Conservation (phyloP, 2,888 invertebrate species). For the Anarsia innoxiella region DNA sequence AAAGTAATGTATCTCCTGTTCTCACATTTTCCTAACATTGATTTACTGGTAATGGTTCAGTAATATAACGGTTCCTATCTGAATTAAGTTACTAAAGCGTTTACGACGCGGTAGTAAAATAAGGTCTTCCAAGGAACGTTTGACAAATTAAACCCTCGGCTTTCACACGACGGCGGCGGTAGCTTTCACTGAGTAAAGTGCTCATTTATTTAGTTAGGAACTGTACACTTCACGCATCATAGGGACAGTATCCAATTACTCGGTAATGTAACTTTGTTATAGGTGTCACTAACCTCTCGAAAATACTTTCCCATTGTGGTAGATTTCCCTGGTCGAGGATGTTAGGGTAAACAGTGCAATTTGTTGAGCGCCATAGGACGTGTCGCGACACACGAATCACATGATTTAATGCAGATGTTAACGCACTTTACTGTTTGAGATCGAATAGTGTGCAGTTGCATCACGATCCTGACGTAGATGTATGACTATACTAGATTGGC, state of each 20-base stretch:
- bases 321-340: too few species aligned
- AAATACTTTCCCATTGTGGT: too few species aligned
- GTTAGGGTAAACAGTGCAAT: too few species aligned
- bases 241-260: conserved; percentile 16
- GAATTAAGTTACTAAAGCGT: conserved; percentile 15
- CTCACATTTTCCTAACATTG: not conserved
- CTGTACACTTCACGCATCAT: conserved; percentile 9
- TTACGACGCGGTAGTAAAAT: conserved; percentile 19
- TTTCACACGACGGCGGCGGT: conserved; percentile 30
- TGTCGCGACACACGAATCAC: too few species aligned
- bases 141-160: conserved; percentile 37
- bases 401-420: too few species aligned
- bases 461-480: conserved; percentile 47
- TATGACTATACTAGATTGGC: conserved; percentile 53
- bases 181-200: conserved; percentile 43
- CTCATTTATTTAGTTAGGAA: conserved; percentile 35
- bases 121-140: conserved; percentile 26
- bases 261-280: conserved; percentile 7
- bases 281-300: not conserved
- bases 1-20: not conserved
- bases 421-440: conserved; percentile 4
- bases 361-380: too few species aligned
- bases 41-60: too few species aligned
- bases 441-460: conserved; percentile 29
- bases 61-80: too few species aligned